Base-by-base conservation (phyloP, 2,888 invertebrate genomes). In the Callinectes sapidus region DNA sequence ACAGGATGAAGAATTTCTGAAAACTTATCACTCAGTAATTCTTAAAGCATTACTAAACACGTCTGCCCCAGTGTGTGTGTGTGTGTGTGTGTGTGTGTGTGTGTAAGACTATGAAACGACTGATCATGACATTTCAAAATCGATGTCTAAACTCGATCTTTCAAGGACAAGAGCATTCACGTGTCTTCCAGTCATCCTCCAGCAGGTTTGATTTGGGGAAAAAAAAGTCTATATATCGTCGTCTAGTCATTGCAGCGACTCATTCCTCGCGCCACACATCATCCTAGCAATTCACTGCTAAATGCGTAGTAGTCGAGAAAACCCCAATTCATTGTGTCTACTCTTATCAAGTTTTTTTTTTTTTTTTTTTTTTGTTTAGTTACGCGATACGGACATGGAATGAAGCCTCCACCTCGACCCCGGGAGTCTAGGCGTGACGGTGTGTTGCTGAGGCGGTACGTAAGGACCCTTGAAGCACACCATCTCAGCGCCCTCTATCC, bases 31-130 rank as follows among this genome's bases (percentile, higher is more conserved):
- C 71, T 28, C 10, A 23, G 71, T 10, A n/a, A 71, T 28, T 71
- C n/a, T 28, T 28, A 10, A 10, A 71, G 71, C n/a, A 71, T 71
- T 28, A 71, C 28, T 28, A 28, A 28, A 0, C 71, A 71, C 3
- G 28, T 71, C n/a, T n/a, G n/a, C 66, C 61, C 71, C 8, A 66
- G 13, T 89, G 89, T 89, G 61, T 55, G 55, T 89, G 55, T 90
- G 48, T 81, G 48, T 90, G 85, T 28, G 89, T 35, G 61, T 55
- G 18, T 61, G 14, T 61, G 28, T 71, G 71, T 71, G 71, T 71
- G 71, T n/a, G 61, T 61, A 23, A 23, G 42, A 48, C n/a, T 90
- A 32, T 32, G 61, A 14, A 28, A 6, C 54, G 61, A 55, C n/a
- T 55, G 28, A 16, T 28, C 14, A 14, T 88, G 88, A 88, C 14